Evolutionary conservation across 2,797 vertebrate species (phyloP), one percentile per base, ranked within the genome.

Genomic region (Galaxias olidus): DNA sequence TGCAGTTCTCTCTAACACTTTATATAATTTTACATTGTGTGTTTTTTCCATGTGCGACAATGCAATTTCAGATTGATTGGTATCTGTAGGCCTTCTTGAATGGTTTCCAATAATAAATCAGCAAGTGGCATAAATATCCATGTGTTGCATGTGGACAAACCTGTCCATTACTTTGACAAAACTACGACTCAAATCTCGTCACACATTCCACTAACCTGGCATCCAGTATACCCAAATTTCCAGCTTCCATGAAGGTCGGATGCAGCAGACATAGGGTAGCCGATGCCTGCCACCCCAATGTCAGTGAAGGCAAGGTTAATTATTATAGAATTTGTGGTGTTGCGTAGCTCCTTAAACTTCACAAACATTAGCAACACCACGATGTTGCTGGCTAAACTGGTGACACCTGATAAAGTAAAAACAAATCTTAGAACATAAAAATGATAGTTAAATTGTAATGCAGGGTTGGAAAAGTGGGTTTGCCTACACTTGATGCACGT

Each of bases 211-310:
- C 87, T 63, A 85, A 99, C 97, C 96, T 99, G 97, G 82, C 96
- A 99, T 71, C 97, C 97, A 0, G 84, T 83, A 83, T 95, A 89
- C 68, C 97, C 97, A 73, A 98, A 98, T 74, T 95, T 98, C 97
- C 97, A 98, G 82, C 94, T 94, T 77, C 97, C 97, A 1, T 98
- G 91, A 10, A 98, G 90, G 76, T 98, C 96, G 4, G 97, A 98
- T 42, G 97, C 96, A 19, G 97, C 96, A 1, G 97, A 99, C 96
- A 99, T 96, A 17, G 97, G 97, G 59, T 98, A 98, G 15, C 97
- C 97, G 45, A 98, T 98, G 8, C 94, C 92, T 19, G 96, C 96
- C 65, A 99, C 95, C 4, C 98, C 98, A 7, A 99, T 91, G 76
- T 99, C 97, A 1, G 98, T 99, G 46, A 98, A 87, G 59, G 97